Evolutionary conservation across 2,888 invertebrate species (phyloP), one percentile per base, ranked within the genome.

Genomic region (Morpho deidamia): DNA sequence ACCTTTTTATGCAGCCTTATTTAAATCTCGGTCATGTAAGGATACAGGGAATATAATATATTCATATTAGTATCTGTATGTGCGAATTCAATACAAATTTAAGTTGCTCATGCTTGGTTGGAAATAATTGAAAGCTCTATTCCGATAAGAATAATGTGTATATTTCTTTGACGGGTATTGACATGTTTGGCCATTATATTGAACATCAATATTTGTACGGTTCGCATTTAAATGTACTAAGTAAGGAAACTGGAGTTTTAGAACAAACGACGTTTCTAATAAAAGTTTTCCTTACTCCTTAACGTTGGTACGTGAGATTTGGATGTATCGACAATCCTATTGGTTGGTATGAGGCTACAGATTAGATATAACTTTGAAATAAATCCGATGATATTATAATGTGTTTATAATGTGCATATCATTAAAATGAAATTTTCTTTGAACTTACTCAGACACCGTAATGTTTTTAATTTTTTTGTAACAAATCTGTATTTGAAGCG

Each of bases 21-120:
- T 53, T 11, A 34, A 53, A 56, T 56, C 45, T 56, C 49, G 56
- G 56, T 45, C 56, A 53, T 49, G 34, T 38, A 56, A 56, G 39
- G 49, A 56, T 42, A 53, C 38, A 53, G 45, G 49, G 44, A 44
- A 43, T 42, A 32, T 45, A 45, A 41, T 48, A 32, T 55, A 43
- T 47, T 38, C 11, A 33, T 51, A 51, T 46, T 37, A n/a, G 38
- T 53, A 35, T 11, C 8, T 38, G 12, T 45, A 50, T 40, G 37
- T 11, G n/a, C 11, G 11, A 44, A 35, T 47, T 39, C 9, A 46
- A 52, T 40, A 52, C 34, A 53, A 33, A 35, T 39, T 23, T n/a
- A 37, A 35, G 35, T 37, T 10, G 7, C 11, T 14, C 9, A 8
- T n/a, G 11, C 41, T 34, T 5, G 23, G 23, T 23, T 23, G 23